These are phyloP conservation scores for Bactericera cockerelli DNA, from an alignment of 1,140 invertebrate species.

Conservation along the genomic window DNA sequence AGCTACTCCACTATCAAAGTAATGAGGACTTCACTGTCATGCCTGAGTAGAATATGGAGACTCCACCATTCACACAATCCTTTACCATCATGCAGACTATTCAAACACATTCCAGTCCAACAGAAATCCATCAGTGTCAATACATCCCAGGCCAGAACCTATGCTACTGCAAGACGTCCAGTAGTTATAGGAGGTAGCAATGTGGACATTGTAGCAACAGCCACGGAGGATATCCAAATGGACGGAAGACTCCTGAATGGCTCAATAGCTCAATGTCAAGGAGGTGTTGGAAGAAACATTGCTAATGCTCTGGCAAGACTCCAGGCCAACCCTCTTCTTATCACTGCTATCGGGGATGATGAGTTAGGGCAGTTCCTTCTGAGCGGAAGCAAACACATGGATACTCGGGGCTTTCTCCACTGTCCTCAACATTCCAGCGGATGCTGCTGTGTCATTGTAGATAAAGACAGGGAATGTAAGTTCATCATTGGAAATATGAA, in stretches of 20 bases:
- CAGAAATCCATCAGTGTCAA: too few relatives aligned
- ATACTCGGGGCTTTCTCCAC: background rate
- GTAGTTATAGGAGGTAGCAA: conserved; percentile 4
- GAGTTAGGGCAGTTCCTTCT: background rate
- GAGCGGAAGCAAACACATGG: background rate
- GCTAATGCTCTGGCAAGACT: background rate
- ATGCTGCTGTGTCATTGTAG: background rate
- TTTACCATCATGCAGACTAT: too few relatives aligned
- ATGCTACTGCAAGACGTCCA: background rate
- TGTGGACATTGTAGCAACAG: background rate
- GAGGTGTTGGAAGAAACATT: conserved; percentile 2
- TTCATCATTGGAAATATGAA: background rate
- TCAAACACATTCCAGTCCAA: too few relatives aligned
- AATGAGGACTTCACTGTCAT: too few relatives aligned
- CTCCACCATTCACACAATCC: too few relatives aligned
- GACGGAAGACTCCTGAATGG: background rate
- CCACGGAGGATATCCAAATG: background rate
- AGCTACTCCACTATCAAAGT: too few relatives aligned
- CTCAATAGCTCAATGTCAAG: background rate
- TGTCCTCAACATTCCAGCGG: background rate
- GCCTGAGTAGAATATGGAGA: too few relatives aligned
- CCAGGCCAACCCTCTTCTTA: background rate
- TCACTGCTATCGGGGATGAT: background rate
- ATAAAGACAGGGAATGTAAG: background rate
- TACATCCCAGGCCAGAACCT: too few relatives aligned